A percentile compares a stretch with the other conserved stretches of the same genome.
phyloP scores from a whole-genome alignment of 2,888 invertebrate genomes.

The Neelides folsomi region DNA sequence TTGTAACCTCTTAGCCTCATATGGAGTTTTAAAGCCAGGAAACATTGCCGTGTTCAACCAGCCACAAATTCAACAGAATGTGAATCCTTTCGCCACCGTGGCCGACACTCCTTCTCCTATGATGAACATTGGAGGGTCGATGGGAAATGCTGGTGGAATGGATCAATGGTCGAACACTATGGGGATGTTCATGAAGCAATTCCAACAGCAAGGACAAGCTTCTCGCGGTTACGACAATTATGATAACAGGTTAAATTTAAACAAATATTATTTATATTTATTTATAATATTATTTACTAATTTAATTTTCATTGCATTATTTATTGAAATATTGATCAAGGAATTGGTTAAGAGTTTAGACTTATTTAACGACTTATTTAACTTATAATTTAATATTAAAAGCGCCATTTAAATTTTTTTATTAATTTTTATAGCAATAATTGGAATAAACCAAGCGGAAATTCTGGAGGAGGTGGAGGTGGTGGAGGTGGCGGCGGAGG shows the following conservation, averaged over 20 bases:
- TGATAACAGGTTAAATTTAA: slow-evolving; percentile 16
- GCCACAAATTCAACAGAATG: slow-evolving; percentile 26
- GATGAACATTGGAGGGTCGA: slow-evolving; percentile 13
- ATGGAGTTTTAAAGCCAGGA: slow-evolving; percentile 31
- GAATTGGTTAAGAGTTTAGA: too few relatives aligned
- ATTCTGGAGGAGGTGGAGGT: slow-evolving; percentile 5
- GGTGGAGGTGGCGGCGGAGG: slow-evolving; percentile 8
- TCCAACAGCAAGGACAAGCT: slow-evolving; percentile 26
- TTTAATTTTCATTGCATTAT: too few relatives aligned
- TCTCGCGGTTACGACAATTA: slow-evolving; percentile 18
- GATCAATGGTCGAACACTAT: slow-evolving; percentile 30
- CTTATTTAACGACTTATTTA: too few relatives aligned
- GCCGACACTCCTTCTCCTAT: slow-evolving; percentile 1
- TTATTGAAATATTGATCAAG: too few relatives aligned
- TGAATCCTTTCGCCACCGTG: slow-evolving; percentile 27
- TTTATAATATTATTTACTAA: too few relatives aligned
- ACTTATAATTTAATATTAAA: too few relatives aligned
- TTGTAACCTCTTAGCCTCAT: slow-evolving; percentile 30
- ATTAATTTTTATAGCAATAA: too few relatives aligned
- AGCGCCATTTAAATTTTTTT: too few relatives aligned
- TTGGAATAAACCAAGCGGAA: too few relatives aligned
- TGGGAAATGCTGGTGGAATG: slow-evolving; percentile 20
- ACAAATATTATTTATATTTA: too few relatives aligned
- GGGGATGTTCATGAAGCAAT: slow-evolving; percentile 33
- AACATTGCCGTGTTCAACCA: slow-evolving; percentile 32